These are phyloP conservation scores for Bolinopsis microptera DNA, from an alignment of 37 sponge, comb jelly and placozoan species.

Conservation along the genomic window DNA sequence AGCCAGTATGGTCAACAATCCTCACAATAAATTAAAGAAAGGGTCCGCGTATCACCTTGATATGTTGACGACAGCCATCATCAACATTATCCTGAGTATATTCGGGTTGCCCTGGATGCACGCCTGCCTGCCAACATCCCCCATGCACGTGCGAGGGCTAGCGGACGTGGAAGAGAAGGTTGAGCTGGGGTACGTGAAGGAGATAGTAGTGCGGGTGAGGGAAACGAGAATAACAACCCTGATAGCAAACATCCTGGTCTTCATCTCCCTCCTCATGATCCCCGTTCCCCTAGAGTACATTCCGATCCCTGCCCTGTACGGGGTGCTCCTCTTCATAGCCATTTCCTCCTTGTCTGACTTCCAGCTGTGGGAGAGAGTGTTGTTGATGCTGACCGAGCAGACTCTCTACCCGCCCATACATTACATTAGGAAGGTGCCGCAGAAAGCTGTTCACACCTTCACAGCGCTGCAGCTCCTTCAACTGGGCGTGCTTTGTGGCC, in stretches of 20 bases:
- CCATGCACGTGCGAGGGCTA: conserved; percentile 59
- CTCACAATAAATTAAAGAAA: conserved; percentile 42
- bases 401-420: conserved; percentile 49
- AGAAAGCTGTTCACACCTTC: conserved; percentile 59
- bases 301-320: conserved; percentile 39
- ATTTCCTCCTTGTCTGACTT: conserved; percentile 35
- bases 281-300: conserved; percentile 54
- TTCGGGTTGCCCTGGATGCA: conserved; percentile 65
- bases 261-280: conserved; percentile 28
- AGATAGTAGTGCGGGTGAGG: conserved; percentile 13
- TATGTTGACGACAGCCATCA: conserved; percentile 15
- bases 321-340: conserved; percentile 44
- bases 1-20: conserved; percentile 62
- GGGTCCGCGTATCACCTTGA: conserved; percentile 56
- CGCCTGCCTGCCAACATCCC: conserved; percentile 38
- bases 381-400: conserved; percentile 48
- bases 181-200: conserved; percentile 34
- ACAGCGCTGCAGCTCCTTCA: conserved; percentile 39
- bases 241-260: conserved; percentile 39
- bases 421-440: conserved; percentile 54
- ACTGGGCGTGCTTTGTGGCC: conserved; percentile 27
- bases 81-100: conserved; percentile 59
- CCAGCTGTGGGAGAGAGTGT: conserved; percentile 42
- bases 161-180: conserved; percentile 56
- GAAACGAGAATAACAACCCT: conserved; percentile 51